Evolutionary conservation across 1,140 invertebrate species (phyloP), one percentile per base, ranked within the genome.

Genomic region (Pseudomyrmex cubaensis): DNA sequence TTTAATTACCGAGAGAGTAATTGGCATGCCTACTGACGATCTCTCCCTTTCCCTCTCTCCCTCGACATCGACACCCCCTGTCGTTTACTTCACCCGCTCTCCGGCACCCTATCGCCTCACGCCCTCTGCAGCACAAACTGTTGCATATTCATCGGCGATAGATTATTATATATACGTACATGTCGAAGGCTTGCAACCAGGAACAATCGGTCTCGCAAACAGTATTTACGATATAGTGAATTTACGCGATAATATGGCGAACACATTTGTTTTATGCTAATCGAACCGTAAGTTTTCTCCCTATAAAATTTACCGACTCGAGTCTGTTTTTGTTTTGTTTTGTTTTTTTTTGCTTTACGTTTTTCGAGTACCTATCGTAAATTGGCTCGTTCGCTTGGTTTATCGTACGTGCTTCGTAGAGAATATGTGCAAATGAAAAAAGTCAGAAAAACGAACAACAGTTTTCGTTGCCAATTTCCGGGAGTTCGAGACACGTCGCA

Each of bases 1-100:
- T 92, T 93, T 92, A 93, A 93, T 93, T 92, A 92, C 87, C 87
- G 86, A 85, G 89, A 88, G 89, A 91, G 89, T 92, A 92, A 92
- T 91, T 92, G 91, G 90, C 89, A 92, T 92, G 90, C 90, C 89
- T 85, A 90, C 82, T 90, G 86, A 89, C 83, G 84, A 82, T 72
- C 85, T 88, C 85, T 83, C 83, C 70, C 83, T 78, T 63, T 64
- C 82, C 67, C 77, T 70, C 63, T 70, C 63, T 59, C 76, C 61
- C 69, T 61, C 72, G 56, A 80, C 84, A 74, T 35, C 67, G 76
- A 50, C 75, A 85, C 85, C 78, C 85, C 78, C 62, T 85, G 82
- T 89, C 84, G 72, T 80, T 76, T 83, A 84, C 75, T 90, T 85
- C 89, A 67, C 70, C 72, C 67, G 85, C 72, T 86, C 86, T 89